Percentiles rank a stretch among this genome's conserved stretches.
phyloP scores from a whole-genome alignment of 2,113 vertebrate genomes.

The Notothenia rossii region DNA sequence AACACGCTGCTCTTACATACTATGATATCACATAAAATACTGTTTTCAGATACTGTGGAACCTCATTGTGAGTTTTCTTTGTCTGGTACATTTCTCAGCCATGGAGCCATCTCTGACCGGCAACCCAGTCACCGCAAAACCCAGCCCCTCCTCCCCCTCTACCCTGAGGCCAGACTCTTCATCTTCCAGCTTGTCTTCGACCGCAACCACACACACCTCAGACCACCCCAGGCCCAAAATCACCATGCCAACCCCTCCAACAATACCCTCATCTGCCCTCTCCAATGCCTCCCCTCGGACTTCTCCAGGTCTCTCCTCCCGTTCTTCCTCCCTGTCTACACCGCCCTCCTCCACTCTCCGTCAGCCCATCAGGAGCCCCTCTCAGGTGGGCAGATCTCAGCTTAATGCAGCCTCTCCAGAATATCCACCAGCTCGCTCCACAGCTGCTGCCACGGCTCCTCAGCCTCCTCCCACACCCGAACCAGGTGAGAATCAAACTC shows the following conservation, averaged over 20 bases:
- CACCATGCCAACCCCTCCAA: slow-evolving; percentile 45
- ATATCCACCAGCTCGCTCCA: slow-evolving; percentile 23
- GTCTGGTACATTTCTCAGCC: slow-evolving; percentile 53
- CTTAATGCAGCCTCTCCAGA: slow-evolving; percentile 72
- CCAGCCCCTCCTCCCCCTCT: slow-evolving; percentile 33
- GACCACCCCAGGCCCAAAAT: slow-evolving; percentile 46
- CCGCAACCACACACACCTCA: slow-evolving; percentile 17
- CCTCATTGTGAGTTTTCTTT: neutral
- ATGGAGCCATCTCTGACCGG: slow-evolving; percentile 67
- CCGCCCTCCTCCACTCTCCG: slow-evolving; percentile 48
- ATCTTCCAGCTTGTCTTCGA: slow-evolving; percentile 38
- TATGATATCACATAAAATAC: too few relatives aligned
- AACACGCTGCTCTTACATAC: neutral
- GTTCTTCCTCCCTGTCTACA: slow-evolving; percentile 64
- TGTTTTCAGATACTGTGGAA: neutral
- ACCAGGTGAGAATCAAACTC: slow-evolving; percentile 60
- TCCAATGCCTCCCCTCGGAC: slow-evolving; percentile 40
- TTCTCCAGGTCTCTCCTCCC: slow-evolving; percentile 39
- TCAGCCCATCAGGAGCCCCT: slow-evolving; percentile 67
- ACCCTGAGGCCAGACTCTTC: slow-evolving; percentile 31
- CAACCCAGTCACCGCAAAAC: slow-evolving; percentile 31
- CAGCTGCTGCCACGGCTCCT: slow-evolving; percentile 15
- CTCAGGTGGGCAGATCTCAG: slow-evolving; percentile 78
- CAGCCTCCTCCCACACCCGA: slow-evolving; percentile 57
- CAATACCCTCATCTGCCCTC: slow-evolving; percentile 41